phyloP scores from a whole-genome alignment of 2,888 invertebrate genomes.

The Biston stratarius region DNA sequence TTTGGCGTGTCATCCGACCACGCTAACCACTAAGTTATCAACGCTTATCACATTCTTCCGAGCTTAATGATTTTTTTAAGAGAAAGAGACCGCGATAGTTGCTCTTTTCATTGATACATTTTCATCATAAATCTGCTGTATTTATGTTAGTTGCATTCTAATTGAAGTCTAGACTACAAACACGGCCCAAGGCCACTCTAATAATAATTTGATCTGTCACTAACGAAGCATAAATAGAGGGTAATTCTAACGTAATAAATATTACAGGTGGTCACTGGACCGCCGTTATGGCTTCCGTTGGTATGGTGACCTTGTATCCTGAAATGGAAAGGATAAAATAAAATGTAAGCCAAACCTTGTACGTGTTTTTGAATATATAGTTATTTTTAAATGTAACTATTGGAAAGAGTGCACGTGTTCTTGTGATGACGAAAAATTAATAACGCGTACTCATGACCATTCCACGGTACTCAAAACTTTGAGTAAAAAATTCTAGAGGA shows the following conservation, averaged over 20 bases:
- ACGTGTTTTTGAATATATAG: background rate
- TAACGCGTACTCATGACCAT: background rate
- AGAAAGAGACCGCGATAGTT: no score
- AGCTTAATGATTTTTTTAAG: no score
- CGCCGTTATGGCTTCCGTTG: conserved; percentile 45
- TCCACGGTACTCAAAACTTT: background rate
- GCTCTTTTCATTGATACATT: no score
- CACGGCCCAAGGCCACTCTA: conserved; percentile 18
- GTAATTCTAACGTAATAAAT: conserved; percentile 44
- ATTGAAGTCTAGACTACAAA: conserved; percentile 5
- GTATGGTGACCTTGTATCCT: conserved; percentile 17
- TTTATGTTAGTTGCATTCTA: background rate
- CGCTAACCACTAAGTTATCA: no score
- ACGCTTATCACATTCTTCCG: no score
- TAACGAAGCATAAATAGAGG: conserved; percentile 40
- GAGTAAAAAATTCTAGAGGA: no score
- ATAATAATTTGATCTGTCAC: conserved; percentile 28
- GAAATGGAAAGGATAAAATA: background rate
- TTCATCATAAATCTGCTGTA: background rate
- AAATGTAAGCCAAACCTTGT: background rate
- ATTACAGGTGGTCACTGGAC: conserved; percentile 39
- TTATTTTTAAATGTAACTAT: no score
- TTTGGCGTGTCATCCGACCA: no score
- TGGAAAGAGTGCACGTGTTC: no score
- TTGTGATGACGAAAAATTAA: no score